Base-by-base conservation (phyloP, 2,888 invertebrate genomes). In the Tyria jacobaeae region DNA sequence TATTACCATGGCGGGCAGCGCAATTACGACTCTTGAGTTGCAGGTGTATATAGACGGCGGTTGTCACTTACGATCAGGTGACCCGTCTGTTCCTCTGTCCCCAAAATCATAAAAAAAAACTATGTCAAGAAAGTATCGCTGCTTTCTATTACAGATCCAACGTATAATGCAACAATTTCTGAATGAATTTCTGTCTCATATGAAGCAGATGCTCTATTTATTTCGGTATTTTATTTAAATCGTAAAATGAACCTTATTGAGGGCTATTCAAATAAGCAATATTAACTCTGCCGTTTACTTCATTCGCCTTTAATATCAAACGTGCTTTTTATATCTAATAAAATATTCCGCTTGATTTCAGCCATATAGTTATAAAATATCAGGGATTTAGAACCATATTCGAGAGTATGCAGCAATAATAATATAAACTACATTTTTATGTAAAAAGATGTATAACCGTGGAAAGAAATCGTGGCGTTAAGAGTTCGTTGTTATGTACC, bases 401-500 rank as follows among this genome's bases (percentile, higher is more conserved):
- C 27, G 62, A 35, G 57, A 49, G 10, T 35, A 35, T 9, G 62
- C 34, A 61, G 59, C 68, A 71, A 61, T 59, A 63, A 66, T 66
- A 24, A 57, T 61, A 68, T 61, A 61, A 70, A 71, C 62, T 70
- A 70, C 69, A 73, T 77, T 70, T 80, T 73, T 71, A 73, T 68
- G 73, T 75, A 72, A 77, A 76, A 64, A 69, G 51, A 59, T 70
- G 69, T 75, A 75, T 73, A 73, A 75, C 66, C 66, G 71, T 55
- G 68, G 76, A 77, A 67, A 72, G 64, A 78, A 83, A 83, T 81
- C 80, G 73, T 80, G 72, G 82, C 79, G 81, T 81, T 73, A 71
- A 81, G 81, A 80, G 82, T 84, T 82, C 74, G 81, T 82, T 78
- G 81, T 81, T 79, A 79, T 74, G 68, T 67, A 71, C 66, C 41